Evolutionary conservation across 2,113 vertebrate genomes (phyloP).

Genomic region (Prionailurus viverrinus): DNA sequence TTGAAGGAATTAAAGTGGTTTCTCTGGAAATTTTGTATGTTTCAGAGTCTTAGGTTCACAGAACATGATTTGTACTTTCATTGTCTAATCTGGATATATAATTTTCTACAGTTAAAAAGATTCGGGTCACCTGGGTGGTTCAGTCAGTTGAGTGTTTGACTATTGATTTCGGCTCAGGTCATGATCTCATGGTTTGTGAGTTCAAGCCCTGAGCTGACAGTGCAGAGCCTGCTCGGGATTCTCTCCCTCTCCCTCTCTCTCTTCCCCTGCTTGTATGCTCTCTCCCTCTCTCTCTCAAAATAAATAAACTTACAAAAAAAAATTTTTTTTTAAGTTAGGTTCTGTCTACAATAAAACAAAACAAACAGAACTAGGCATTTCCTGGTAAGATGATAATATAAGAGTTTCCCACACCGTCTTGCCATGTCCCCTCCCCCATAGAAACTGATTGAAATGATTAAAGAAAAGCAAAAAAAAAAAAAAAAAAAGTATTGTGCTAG

Average conservation of each 20-base stretch:
- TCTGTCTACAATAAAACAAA: not conserved
- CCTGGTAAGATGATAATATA: not conserved
- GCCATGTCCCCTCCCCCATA: too few species aligned
- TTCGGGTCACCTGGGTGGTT: too few species aligned
- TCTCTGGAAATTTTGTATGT: not conserved
- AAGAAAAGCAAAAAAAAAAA: not conserved
- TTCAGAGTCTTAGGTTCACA: not conserved
- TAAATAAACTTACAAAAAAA: too few species aligned
- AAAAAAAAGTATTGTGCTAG: not conserved
- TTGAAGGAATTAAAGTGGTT: slow-evolving; percentile 10
- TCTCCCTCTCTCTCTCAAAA: too few species aligned
- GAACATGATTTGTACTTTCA: slow-evolving; percentile 7
- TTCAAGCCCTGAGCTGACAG: too few species aligned
- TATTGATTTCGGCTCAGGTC: too few species aligned
- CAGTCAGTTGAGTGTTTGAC: too few species aligned
- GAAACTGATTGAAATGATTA: not conserved
- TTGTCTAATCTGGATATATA: not conserved
- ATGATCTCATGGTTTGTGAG: too few species aligned
- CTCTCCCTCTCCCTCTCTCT: too few species aligned
- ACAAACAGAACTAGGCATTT: not conserved
- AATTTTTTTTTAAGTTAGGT: not conserved
- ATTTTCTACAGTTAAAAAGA: slow-evolving; percentile 17
- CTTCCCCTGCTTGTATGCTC: too few species aligned
- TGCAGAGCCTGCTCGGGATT: too few species aligned
- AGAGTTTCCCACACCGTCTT: not conserved